Percentiles rank a stretch among this genome's conserved stretches.
Conservation (phyloP, 2,113 vertebrate species). For the Aix galericulata region DNA sequence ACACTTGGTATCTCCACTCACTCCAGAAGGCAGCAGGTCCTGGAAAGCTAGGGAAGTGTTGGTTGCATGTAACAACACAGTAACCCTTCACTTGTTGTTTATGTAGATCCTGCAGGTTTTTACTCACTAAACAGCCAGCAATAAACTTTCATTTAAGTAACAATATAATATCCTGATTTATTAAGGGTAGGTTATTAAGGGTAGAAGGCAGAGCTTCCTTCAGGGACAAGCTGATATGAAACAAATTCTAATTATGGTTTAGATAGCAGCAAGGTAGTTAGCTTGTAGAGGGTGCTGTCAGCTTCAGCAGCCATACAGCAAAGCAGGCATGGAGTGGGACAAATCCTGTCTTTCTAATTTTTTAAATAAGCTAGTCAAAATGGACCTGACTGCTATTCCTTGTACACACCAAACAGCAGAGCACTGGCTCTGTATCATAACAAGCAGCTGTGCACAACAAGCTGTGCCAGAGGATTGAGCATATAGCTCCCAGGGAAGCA, state of each 20-base stretch:
- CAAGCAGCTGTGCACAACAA: background rate
- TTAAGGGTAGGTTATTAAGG: no score
- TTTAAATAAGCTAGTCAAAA: background rate
- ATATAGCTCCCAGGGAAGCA: background rate
- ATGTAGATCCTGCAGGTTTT: background rate
- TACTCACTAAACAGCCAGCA: background rate
- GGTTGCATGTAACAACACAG: background rate
- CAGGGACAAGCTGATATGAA: background rate
- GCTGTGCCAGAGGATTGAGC: background rate
- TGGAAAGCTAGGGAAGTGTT: background rate
- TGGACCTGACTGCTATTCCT: background rate
- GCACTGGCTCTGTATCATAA: background rate
- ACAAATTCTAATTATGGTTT: background rate
- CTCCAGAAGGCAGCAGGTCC: background rate
- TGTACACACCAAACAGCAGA: background rate
- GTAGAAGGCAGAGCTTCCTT: background rate
- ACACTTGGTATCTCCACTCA: background rate
- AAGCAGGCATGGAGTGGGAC: background rate
- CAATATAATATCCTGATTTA: background rate
- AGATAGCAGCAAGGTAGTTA: background rate
- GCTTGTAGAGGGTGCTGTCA: background rate
- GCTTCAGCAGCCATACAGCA: background rate
- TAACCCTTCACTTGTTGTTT: background rate
- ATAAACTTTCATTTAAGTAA: background rate
- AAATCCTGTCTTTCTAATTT: background rate